Percentiles rank a stretch among this genome's conserved stretches.
Conservation (phyloP, 2,888 invertebrate species). For the Branchellion lobata region DNA sequence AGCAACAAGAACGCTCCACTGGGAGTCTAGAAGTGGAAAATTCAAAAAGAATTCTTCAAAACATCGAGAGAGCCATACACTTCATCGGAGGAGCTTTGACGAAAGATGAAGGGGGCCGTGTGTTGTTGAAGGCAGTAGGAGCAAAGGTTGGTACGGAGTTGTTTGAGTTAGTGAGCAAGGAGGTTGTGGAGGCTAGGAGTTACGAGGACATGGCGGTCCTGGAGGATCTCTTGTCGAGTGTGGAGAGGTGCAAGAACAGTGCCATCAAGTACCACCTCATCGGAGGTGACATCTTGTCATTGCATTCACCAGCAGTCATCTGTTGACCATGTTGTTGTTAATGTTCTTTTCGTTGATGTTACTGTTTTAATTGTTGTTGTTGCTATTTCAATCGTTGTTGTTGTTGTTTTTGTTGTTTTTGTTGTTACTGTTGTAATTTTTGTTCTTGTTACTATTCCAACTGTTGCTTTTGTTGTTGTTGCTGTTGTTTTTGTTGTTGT, state of each 20-base stretch:
- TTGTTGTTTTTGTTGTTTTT: no score
- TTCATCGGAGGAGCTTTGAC: not conserved
- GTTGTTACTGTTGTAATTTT: no score
- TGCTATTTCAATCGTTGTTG: not conserved
- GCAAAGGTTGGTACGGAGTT: not conserved
- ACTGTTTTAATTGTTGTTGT: not conserved
- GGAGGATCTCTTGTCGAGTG: not conserved
- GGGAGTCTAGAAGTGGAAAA: not conserved
- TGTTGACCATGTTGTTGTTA: no score
- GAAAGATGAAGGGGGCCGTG: not conserved
- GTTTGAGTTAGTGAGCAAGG: not conserved
- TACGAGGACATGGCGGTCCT: not conserved
- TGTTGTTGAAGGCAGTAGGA: not conserved
- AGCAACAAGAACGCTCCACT: not conserved
- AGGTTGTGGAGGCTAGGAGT: not conserved
- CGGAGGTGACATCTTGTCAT: no score
- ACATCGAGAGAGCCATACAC: not conserved
- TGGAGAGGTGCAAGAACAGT: not conserved
- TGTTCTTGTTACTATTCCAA: no score
- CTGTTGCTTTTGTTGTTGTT: no score
- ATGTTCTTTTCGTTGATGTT: not conserved
- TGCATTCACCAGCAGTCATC: no score
- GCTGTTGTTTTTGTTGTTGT: no score
- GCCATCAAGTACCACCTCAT: constrained; percentile 6
- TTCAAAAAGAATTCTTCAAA: not conserved